Evolutionary conservation across 2,797 vertebrate genomes (phyloP).

Genomic region (Onychomys torridus): DNA sequence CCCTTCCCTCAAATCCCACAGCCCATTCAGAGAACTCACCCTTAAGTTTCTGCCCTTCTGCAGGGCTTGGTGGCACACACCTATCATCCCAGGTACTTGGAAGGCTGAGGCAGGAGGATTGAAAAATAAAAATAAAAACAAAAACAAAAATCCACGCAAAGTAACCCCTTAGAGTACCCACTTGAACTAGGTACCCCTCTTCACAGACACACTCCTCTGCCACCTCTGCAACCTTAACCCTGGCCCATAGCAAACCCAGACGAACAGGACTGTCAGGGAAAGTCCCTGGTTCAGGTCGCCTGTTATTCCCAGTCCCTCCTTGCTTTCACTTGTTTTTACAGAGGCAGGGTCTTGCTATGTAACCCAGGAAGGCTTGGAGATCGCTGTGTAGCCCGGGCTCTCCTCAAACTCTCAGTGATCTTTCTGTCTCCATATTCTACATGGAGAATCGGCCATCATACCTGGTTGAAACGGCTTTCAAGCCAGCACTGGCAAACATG

Average conservation of each 20-base stretch:
- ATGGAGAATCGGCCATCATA: too few relatives aligned
- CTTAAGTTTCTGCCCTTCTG: too few relatives aligned
- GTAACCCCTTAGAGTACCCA: not conserved
- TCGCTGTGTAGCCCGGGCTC: not conserved
- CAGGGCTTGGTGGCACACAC: too few relatives aligned
- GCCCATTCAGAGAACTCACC: too few relatives aligned
- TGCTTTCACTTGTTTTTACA: not conserved
- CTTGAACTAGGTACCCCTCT: not conserved
- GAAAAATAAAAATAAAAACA: too few relatives aligned
- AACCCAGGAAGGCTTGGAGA: not conserved
- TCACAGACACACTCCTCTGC: fast-evolving
- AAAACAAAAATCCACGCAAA: not conserved
- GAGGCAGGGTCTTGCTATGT: not conserved
- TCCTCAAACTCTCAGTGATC: not conserved
- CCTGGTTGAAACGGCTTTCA: not conserved
- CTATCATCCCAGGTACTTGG: too few relatives aligned
- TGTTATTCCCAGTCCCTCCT: too few relatives aligned
- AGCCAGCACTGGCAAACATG: not conserved
- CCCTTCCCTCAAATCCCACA: too few relatives aligned
- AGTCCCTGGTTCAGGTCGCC: too few relatives aligned
- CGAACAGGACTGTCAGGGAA: not conserved
- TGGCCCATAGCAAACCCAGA: not conserved
- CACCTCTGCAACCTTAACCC: not conserved
- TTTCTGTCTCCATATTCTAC: not conserved
- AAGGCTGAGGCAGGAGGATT: too few relatives aligned